Base-by-base conservation (phyloP, 2,888 invertebrate species). In the Lepidonotus clava region DNA sequence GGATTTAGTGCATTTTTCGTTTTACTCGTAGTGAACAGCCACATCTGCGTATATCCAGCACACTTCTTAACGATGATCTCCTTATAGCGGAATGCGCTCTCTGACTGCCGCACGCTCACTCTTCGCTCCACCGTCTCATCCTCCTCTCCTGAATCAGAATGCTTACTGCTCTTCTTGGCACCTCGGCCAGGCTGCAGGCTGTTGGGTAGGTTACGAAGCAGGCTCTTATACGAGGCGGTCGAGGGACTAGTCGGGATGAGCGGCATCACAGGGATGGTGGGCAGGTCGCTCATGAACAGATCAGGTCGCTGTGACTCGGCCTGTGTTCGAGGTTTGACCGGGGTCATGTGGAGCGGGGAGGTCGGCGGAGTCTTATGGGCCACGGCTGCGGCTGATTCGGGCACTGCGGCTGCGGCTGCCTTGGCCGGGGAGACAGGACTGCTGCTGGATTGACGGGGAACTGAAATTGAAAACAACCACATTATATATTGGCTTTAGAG, bases 1-100 rank as follows among this genome's bases (percentile, higher is more conserved):
- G 95, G 94, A 89, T 96, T 96, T 51, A 96, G 95, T 21, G 96
- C 95, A 91, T 96, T 95, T 88, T 95, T 95, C 89, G 96, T 94
- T 92, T 95, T 95, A 0, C 96, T 95, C n/a, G 95, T 95, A 0
- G 93, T 92, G 88, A 92, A 92, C 24, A 94, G 90, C 92, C 93
- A 93, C 76, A 94, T 92, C 92, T 96, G 96, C n/a, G 96, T 95
- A 89, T 96, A 95, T 91, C 95, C 95, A 87, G 95, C 95, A 88
- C 95, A 95, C 87, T 95, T 95, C 89, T 95, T 95, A 28, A 96
- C 95, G 86, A 94, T 95, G 88, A 96, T 95, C 91, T 96, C 96
- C 89, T 94, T 94, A 89, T 94, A 94, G 84, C 91, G 90, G 88
- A 93, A 94, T 5, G 92, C 92, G 88, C 92, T 92, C 88, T 94